phyloP scores from a whole-genome alignment of 2,113 vertebrate genomes.

The Merops nubicus region DNA sequence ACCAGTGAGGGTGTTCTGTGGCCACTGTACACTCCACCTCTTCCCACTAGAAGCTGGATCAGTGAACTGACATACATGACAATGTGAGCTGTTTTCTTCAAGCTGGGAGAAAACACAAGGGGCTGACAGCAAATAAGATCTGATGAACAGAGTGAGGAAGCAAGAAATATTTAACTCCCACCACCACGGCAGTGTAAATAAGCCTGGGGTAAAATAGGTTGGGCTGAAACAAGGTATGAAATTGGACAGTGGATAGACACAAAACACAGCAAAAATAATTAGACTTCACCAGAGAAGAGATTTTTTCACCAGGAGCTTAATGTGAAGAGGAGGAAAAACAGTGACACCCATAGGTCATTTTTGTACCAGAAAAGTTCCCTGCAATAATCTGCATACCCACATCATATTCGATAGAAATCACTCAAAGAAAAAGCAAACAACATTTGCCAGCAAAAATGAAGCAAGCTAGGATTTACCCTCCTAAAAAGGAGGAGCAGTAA shows the following conservation, averaged over 20 bases:
- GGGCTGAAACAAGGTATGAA: not conserved
- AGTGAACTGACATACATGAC: not conserved
- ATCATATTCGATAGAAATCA: not conserved
- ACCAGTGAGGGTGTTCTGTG: not conserved
- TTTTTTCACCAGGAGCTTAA: not conserved
- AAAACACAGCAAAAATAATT: not conserved
- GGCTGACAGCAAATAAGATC: not conserved
- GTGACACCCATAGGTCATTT: constrained; percentile 55
- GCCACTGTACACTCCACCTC: not conserved
- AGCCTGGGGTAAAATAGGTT: not conserved
- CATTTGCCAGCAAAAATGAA: not conserved
- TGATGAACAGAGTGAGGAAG: not conserved
- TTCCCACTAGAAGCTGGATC: not conserved
- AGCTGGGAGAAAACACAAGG: not conserved
- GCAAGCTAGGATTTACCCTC: not conserved
- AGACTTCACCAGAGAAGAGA: not conserved
- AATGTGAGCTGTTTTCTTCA: not conserved
- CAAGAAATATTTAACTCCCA: not conserved
- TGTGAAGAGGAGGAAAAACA: constrained; percentile 25
- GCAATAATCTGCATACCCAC: not conserved
- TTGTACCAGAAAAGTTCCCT: not conserved
- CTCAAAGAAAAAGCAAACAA: not conserved
- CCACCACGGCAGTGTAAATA: not conserved
- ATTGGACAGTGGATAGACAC: not conserved
- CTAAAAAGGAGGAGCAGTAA: not conserved